Percentiles rank a stretch among this genome's conserved stretches.
Conservation (phyloP, 92 coral and sea anemone genomes). For the Micromussa lordhowensis region DNA sequence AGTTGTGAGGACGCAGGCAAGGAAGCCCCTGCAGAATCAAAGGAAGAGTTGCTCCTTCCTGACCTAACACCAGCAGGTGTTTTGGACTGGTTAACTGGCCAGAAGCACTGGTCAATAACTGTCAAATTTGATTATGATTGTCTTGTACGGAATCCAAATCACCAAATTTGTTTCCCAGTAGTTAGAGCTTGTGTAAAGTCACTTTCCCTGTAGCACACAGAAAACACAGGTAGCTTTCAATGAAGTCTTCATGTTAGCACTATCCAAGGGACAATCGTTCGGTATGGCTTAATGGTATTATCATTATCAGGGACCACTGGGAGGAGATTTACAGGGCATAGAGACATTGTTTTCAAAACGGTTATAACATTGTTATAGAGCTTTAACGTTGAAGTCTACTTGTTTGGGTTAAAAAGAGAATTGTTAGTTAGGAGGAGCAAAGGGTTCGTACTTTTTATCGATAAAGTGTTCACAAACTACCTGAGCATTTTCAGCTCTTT, state of each 20-base stretch:
- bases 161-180: conserved; percentile 34
- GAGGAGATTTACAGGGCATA: too few relatives aligned
- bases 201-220: conserved; percentile 41
- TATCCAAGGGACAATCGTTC: conserved; percentile 39
- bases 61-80: conserved; percentile 62
- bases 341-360: too few relatives aligned
- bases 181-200: conserved; percentile 53
- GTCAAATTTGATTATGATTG: conserved; percentile 54
- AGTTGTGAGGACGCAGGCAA: conserved; percentile 4
- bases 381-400: too few relatives aligned
- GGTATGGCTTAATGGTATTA: neutral
- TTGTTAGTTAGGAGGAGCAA: neutral
- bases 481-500: conserved; percentile 31
- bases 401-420: neutral
- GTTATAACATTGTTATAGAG: too few relatives aligned
- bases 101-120: conserved; percentile 50
- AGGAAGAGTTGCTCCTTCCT: conserved; percentile 41
- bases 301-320: too few relatives aligned
- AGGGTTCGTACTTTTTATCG: conserved; percentile 16
- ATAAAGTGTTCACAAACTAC: conserved; percentile 3
- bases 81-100: conserved; percentile 76
- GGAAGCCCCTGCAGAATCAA: neutral
- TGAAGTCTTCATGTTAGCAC: conserved; percentile 2
- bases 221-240: conserved; percentile 14
- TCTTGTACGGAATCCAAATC: conserved; percentile 40